These are phyloP conservation scores for Drosophila subsilvestris DNA, from an alignment of 2,888 invertebrate genomes.

Conservation along the genomic window DNA sequence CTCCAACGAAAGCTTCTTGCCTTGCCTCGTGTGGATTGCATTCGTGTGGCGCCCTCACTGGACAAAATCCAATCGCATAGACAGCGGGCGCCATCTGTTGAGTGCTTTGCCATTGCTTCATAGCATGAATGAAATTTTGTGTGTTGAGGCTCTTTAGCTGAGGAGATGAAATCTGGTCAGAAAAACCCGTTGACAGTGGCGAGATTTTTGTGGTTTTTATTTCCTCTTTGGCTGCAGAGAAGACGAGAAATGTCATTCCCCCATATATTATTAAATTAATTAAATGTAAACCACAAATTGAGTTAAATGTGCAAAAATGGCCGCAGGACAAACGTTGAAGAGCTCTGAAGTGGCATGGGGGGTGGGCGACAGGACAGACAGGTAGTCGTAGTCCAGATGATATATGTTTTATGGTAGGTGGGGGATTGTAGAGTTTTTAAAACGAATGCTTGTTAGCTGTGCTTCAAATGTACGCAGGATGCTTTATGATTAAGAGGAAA, in stretches of 20 bases:
- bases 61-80: neutral
- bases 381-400: slow-evolving; percentile 13
- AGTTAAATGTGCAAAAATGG: slow-evolving; percentile 74
- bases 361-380: neutral
- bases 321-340: slow-evolving; percentile 43
- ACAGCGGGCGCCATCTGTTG: slow-evolving; percentile 59
- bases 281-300: slow-evolving; percentile 80
- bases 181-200: slow-evolving; percentile 25
- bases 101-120: slow-evolving; percentile 20
- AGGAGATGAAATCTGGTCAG: slow-evolving; percentile 22
- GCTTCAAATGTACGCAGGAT: no score
- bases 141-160: neutral
- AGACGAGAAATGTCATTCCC: slow-evolving; percentile 37
- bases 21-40: slow-evolving; percentile 50
- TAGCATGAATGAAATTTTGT: neutral
- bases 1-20: slow-evolving; percentile 47
- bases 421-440: neutral
- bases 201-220: slow-evolving; percentile 41
- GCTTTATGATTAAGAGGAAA: no score
- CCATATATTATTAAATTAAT: slow-evolving; percentile 78
- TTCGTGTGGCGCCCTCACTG: slow-evolving; percentile 56
- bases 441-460: no score
- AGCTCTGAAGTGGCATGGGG: slow-evolving; percentile 18
- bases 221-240: slow-evolving; percentile 40
- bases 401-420: slow-evolving; percentile 17